Evolutionary conservation across 2,113 vertebrate genomes (phyloP).

Genomic region (Pandion haliaetus): DNA sequence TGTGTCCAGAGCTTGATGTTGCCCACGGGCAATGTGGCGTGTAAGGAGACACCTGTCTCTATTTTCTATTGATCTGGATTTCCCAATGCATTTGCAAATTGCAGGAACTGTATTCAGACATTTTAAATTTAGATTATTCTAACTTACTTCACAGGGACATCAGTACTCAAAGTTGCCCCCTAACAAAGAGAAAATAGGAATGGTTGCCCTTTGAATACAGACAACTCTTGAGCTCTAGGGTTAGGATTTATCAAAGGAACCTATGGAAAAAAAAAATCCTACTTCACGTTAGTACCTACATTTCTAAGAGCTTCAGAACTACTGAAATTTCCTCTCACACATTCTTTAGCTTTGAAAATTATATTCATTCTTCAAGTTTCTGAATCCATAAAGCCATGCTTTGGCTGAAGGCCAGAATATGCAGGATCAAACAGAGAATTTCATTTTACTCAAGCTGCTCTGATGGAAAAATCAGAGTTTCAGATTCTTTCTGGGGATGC

Average conservation of each 20-base stretch:
- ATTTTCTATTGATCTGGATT: neutral
- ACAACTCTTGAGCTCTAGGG: neutral
- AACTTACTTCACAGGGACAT: neutral
- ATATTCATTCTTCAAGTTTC: neutral
- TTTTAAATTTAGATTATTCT: neutral
- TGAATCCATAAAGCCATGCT: neutral
- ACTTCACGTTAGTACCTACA: neutral
- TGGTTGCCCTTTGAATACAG: neutral
- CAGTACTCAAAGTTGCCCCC: neutral
- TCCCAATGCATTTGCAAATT: neutral
- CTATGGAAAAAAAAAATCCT: neutral
- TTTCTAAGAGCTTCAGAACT: neutral
- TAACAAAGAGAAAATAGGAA: neutral
- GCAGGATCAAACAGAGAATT: neutral
- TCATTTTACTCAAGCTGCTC: neutral
- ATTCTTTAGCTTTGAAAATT: neutral
- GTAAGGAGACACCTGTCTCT: neutral
- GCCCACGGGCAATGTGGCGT: neutral
- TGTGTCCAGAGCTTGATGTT: neutral
- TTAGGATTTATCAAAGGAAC: neutral
- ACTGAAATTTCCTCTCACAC: neutral
- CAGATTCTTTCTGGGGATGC: neutral
- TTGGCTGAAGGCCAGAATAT: neutral
- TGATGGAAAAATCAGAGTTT: neutral
- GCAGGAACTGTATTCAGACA: neutral